Percentiles rank a stretch among this genome's conserved stretches.
Conservation (phyloP, 2,888 invertebrate genomes). For the Aleiodes leptofemur region DNA sequence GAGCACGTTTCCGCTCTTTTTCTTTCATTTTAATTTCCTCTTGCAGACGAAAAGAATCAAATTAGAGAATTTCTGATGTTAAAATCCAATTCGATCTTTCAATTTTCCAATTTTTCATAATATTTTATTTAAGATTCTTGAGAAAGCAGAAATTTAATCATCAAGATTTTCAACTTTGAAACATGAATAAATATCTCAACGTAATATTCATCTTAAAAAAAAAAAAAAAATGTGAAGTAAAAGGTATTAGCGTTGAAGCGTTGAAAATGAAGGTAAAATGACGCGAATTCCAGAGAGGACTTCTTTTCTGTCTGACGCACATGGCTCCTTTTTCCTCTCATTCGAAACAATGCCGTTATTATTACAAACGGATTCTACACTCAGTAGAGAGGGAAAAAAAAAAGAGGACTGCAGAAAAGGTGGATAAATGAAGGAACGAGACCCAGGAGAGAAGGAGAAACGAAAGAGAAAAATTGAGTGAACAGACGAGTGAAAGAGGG, state of each 20-base stretch:
- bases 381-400: conserved; percentile 40
- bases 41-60: conserved; percentile 32
- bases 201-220: too few species aligned
- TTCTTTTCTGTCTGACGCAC: background rate
- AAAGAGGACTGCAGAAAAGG: conserved; percentile 22
- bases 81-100: background rate
- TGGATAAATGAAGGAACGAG: conserved; percentile 34
- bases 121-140: background rate
- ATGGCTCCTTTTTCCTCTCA: conserved; percentile 9
- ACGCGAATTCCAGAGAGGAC: background rate
- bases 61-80: background rate
- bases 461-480: conserved; percentile 41
- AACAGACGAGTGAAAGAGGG: conserved; percentile 43
- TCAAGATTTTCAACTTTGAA: too few species aligned
- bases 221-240: too few species aligned
- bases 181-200: too few species aligned
- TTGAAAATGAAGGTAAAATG: conserved; percentile 2
- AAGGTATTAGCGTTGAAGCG: background rate
- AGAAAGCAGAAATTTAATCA: conserved; percentile 16
- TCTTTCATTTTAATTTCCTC: conserved; percentile 36
- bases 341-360: conserved; percentile 45
- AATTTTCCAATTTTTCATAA: background rate
- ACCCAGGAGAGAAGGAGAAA: conserved; percentile 15
- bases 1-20: conserved; percentile 26
- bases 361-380: conserved; percentile 45